Evolutionary conservation across 2,888 invertebrate genomes (phyloP).

Genomic region (Acanthosepion esculentum): DNA sequence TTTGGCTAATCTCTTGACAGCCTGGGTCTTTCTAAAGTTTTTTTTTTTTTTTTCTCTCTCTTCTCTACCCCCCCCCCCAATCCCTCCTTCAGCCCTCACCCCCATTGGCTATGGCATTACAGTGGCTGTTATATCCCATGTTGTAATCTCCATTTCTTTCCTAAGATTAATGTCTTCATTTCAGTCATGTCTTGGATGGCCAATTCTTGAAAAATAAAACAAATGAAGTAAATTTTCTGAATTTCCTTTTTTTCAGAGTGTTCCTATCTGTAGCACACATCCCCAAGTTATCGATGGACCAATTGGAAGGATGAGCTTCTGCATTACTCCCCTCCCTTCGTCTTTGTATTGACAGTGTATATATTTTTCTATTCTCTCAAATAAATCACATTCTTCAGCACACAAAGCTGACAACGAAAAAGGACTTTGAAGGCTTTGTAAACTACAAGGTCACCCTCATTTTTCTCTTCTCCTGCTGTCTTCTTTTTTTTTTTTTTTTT

Average conservation of each 20-base stretch:
- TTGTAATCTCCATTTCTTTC: neutral
- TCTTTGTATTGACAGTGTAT: neutral
- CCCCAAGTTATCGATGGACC: conserved; percentile 75
- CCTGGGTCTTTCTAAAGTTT: too few species aligned
- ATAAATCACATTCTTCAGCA: too few species aligned
- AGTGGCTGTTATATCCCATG: too few species aligned
- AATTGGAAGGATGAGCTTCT: conserved; percentile 51
- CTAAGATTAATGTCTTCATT: neutral
- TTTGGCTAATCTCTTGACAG: too few species aligned
- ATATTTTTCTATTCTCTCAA: too few species aligned
- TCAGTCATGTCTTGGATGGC: too few species aligned
- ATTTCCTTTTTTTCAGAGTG: conserved; percentile 78
- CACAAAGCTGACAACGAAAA: neutral
- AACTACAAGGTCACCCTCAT: neutral
- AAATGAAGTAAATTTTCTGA: neutral
- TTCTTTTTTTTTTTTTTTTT: neutral
- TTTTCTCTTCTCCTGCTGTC: neutral
- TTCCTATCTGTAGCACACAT: conserved; percentile 94
- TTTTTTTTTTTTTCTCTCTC: too few species aligned
- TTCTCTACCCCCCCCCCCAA: too few species aligned
- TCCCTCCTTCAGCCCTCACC: too few species aligned
- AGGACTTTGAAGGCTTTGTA: neutral
- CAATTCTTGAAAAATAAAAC: neutral
- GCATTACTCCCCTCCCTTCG: neutral
- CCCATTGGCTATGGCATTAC: too few species aligned